These are phyloP conservation scores for Melanargia galathea DNA, from an alignment of 2,888 invertebrate species.

Conservation along the genomic window DNA sequence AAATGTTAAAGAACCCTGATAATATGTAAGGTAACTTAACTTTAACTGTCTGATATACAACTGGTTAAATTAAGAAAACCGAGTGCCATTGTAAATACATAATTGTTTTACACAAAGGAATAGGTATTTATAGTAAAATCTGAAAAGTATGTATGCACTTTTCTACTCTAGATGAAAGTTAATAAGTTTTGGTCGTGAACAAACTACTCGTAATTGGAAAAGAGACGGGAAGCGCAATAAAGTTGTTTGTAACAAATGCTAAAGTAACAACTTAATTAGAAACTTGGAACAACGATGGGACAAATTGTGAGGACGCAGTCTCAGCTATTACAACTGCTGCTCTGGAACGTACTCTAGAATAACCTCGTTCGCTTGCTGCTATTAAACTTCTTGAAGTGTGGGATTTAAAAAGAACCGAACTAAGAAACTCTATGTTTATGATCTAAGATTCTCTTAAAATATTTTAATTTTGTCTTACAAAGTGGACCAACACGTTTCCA, in stretches of 20 bases:
- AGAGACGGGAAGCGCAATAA: conserved; percentile 21
- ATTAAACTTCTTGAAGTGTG: not conserved
- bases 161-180: not conserved
- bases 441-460: too few species aligned
- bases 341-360: not conserved
- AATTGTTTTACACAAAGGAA: too few species aligned
- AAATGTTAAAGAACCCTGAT: too few species aligned
- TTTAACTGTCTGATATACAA: not conserved
- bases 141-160: conserved; percentile 3
- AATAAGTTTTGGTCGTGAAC: conserved; percentile 13
- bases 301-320: conserved; percentile 14
- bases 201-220: conserved; percentile 21
- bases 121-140: too few species aligned
- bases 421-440: not conserved
- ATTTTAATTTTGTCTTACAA: too few species aligned
- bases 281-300: conserved; percentile 24
- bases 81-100: not conserved
- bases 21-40: too few species aligned
- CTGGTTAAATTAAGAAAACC: not conserved
- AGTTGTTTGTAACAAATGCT: conserved; percentile 29
- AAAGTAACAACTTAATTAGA: conserved; percentile 33
- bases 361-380: not conserved
- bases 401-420: not conserved
- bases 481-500: too few species aligned
- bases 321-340: not conserved